Base-by-base conservation (phyloP, 2,113 vertebrate species). In the Triplophysa siluroides region DNA sequence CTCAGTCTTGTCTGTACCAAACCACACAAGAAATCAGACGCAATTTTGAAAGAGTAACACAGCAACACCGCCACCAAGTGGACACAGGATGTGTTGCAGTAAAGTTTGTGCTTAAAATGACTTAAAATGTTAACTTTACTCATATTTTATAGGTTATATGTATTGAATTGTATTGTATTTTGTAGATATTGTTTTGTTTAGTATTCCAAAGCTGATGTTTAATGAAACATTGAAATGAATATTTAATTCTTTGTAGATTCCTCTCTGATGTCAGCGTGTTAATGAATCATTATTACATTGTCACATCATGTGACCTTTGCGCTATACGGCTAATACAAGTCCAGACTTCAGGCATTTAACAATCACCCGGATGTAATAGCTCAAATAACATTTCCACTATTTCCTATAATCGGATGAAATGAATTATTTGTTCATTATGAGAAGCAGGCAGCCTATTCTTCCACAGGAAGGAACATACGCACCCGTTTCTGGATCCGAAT, bases 61-160 rank as follows among this genome's bases (percentile, higher is more conserved):
- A 41, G 23, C 78, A 80, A 73, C 62, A 82, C 68, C 80, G 81
- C 81, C 73, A 75, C 47, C 81, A 82, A 54, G 78, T 85, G 83
- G 77, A 63, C 78, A 33, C 10, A n/a, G 38, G 1, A 16, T 21
- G 61, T n/a, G 61, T 43, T 83, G 54, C 38, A 33, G 56, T 33
- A 21, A 33, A 4, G 18, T 65, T 58, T 3, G 1, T 7, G 1
- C 8, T n/a, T n/a, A n/a, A n/a, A n/a, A 54, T 71, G n/a, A 23
- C 12, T 12, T 19, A 0, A 47, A 58, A 41, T 8, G 1, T 21
- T 4, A 54, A 38, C 2, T 38, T 56, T 8, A 12, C 47, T 16
- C 47, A n/a, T 2, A 21, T 21, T n/a, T 7, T 21, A n/a, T 8
- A 21, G n/a, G 19, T 21, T 1, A 58, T 5, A 45, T 45, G 8